Conservation (phyloP, 2,888 invertebrate species). For the Azorinus chamasolen region DNA sequence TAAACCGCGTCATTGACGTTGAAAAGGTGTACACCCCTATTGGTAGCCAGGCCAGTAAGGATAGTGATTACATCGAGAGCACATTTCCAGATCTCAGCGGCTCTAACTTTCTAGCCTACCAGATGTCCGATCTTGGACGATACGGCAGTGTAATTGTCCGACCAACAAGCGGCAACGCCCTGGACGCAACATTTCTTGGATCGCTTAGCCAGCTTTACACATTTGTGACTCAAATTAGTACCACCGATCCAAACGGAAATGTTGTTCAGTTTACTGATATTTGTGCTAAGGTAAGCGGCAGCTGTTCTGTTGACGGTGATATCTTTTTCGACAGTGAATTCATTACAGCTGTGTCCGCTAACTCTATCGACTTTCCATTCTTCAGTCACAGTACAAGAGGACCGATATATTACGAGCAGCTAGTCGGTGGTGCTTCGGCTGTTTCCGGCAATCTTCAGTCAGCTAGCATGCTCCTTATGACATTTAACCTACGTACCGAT, state of each 20-base stretch:
- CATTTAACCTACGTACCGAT: too few species aligned
- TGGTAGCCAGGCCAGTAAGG: constrained; percentile 37
- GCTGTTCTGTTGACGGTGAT: constrained; percentile 35
- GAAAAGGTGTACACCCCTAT: too few species aligned
- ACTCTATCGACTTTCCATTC: too few species aligned
- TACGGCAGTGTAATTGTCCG: constrained; percentile 28
- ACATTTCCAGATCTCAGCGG: constrained; percentile 47
- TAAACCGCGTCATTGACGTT: too few species aligned
- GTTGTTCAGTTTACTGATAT: constrained; percentile 40
- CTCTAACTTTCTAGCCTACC: constrained; percentile 23
- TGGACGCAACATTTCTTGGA: constrained; percentile 25
- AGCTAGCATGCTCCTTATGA: too few species aligned
- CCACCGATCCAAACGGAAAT: constrained; percentile 24
- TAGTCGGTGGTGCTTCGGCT: too few species aligned
- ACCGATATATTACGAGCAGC: too few species aligned
- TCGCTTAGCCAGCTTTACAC: constrained; percentile 24
- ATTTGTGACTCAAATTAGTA: too few species aligned
- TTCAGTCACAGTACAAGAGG: too few species aligned
- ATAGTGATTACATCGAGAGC: constrained; percentile 15
- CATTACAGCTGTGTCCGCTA: constrained; percentile 26
- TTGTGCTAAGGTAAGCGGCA: constrained; percentile 23
- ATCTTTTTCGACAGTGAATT: constrained; percentile 43
- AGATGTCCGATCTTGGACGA: constrained; percentile 12
- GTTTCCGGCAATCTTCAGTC: too few species aligned
- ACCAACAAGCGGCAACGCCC: constrained; percentile 29